Conservation (phyloP, 1,140 invertebrate genomes). For the Sipha flava region DNA sequence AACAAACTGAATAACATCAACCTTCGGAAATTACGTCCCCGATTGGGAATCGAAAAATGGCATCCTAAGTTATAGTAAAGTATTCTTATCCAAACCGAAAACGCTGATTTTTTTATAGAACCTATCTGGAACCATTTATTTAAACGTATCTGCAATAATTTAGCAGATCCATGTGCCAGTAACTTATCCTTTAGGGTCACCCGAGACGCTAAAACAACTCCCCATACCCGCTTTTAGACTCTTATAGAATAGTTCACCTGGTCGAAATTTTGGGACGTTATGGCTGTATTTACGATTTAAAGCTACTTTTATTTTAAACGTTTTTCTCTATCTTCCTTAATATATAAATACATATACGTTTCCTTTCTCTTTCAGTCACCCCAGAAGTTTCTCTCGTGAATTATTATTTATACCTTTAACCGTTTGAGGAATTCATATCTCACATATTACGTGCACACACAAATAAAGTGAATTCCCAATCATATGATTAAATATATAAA, state of each 20-base stretch:
- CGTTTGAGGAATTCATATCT: not conserved
- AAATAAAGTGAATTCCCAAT: not conserved
- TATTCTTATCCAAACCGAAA: not conserved
- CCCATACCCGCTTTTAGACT: not conserved
- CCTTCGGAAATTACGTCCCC: not conserved
- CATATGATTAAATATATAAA: not conserved
- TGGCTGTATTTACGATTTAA: not conserved
- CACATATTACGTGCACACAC: not conserved
- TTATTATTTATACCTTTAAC: not conserved
- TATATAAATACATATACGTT: not conserved
- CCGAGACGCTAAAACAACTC: not conserved
- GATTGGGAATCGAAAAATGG: not conserved
- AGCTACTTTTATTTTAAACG: not conserved
- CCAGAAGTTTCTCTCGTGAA: not conserved
- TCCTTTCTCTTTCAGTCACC: not conserved
- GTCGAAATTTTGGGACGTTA: not conserved
- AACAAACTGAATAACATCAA: not conserved
- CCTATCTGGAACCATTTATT: not conserved
- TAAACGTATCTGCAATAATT: not conserved
- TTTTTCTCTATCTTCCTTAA: not conserved
- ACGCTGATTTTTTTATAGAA: not conserved
- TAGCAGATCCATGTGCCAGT: not conserved
- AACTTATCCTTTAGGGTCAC: not conserved
- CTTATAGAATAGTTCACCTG: not conserved
- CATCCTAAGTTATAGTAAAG: not conserved